These are phyloP conservation scores for Tetragnatha montana DNA, from an alignment of 2,888 invertebrate genomes.

Conservation along the genomic window DNA sequence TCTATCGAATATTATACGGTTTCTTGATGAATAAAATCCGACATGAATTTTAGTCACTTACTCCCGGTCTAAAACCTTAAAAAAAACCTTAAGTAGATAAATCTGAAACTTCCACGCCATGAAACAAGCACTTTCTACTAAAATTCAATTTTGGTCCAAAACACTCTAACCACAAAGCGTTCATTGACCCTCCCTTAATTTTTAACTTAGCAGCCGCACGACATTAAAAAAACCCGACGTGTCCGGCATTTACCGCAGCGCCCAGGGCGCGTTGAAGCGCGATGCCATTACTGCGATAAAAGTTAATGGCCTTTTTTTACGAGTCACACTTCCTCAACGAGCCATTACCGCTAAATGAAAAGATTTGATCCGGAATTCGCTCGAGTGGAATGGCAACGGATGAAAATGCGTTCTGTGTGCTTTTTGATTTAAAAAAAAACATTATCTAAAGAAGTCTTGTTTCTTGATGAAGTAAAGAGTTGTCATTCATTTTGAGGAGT, in stretches of 20 bases:
- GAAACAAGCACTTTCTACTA: neutral
- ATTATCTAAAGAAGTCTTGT: neutral
- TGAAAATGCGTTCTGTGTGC: neutral
- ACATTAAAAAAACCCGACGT: neutral
- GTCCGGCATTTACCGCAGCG: neutral
- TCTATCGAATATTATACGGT: no score
- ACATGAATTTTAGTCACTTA: no score
- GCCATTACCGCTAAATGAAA: neutral
- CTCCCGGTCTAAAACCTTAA: neutral
- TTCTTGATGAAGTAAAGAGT: neutral
- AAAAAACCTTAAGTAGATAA: neutral
- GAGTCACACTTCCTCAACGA: neutral
- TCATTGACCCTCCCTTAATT: neutral
- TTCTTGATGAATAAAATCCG: no score
- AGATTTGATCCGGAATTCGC: neutral
- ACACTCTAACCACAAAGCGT: neutral
- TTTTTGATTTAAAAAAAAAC: neutral
- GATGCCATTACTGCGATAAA: neutral
- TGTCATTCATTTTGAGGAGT: no score
- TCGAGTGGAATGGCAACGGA: neutral
- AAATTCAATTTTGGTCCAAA: neutral
- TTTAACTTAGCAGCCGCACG: neutral
- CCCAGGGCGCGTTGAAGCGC: neutral
- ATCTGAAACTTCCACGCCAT: neutral
- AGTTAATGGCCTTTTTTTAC: neutral